Percentiles rank a stretch among this genome's conserved stretches.
Evolutionary conservation across 92 coral and sea anemone genomes (phyloP).

Genomic region (Chrysogorgia sp.): DNA sequence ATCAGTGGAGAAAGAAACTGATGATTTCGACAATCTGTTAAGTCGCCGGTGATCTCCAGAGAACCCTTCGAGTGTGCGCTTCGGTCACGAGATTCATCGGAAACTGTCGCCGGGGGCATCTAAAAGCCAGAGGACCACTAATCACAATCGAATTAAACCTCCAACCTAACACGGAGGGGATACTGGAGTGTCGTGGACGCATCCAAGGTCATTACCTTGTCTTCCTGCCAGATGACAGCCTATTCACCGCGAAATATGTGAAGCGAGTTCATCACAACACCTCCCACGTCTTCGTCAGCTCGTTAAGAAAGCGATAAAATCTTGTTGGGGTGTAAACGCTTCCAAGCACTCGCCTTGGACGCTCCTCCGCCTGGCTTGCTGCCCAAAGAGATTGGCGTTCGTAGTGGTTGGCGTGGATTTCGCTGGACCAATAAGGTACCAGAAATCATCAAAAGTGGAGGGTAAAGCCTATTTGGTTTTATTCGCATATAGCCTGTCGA

Average conservation of each 20-base stretch:
- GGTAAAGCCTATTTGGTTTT: slow-evolving; percentile 43
- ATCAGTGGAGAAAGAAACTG: slow-evolving; percentile 6
- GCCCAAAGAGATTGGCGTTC: neutral
- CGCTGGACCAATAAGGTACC: too few relatives aligned
- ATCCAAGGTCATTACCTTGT: slow-evolving; percentile 49
- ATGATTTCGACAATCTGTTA: slow-evolving; percentile 32
- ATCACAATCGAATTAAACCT: slow-evolving; percentile 48
- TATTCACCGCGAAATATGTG: slow-evolving; percentile 52
- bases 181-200: slow-evolving; percentile 61
- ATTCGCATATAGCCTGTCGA: slow-evolving; percentile 42
- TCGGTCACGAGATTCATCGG: slow-evolving; percentile 30
- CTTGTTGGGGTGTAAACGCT: slow-evolving; percentile 6
- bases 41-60: slow-evolving; percentile 37
- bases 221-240: slow-evolving; percentile 50
- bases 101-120: slow-evolving; percentile 12
- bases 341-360: neutral
- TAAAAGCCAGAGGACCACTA: slow-evolving; percentile 17
- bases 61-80: slow-evolving; percentile 42
- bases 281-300: slow-evolving; percentile 29
- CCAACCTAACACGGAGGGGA: slow-evolving; percentile 50
- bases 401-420: too few relatives aligned
- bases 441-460: slow-evolving; percentile 10
- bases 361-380: neutral
- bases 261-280: slow-evolving; percentile 41
- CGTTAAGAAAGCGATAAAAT: neutral